phyloP scores from a whole-genome alignment of 2,797 vertebrate genomes.

The Pipistrellus nathusii region DNA sequence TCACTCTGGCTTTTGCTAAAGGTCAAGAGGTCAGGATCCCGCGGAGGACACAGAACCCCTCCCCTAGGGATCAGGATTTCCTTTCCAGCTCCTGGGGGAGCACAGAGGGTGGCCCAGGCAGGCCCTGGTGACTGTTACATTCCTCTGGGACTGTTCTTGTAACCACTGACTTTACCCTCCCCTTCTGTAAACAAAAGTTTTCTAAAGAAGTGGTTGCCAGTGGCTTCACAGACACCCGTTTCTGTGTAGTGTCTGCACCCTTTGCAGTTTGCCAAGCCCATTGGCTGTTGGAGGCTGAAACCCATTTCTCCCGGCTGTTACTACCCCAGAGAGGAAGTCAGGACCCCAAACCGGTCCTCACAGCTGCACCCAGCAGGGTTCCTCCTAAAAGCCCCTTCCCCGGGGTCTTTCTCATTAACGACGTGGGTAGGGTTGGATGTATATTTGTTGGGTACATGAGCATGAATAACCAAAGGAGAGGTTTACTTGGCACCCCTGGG shows the following conservation, averaged over 20 bases:
- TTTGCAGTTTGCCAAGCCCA: background rate
- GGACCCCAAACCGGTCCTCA: background rate
- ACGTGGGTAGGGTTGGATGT: background rate
- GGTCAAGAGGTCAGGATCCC: background rate
- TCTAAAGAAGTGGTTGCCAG: background rate
- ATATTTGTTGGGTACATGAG: too few relatives aligned
- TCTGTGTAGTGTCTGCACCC: background rate
- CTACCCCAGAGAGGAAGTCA: background rate
- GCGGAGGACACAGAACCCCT: background rate
- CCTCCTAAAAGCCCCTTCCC: background rate
- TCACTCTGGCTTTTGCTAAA: background rate
- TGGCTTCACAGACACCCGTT: background rate
- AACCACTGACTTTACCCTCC: background rate
- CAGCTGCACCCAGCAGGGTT: background rate
- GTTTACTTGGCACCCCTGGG: background rate
- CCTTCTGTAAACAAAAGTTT: conserved; percentile 3
- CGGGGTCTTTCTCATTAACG: background rate
- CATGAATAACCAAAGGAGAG: background rate
- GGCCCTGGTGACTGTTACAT: background rate
- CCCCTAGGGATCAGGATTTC: background rate
- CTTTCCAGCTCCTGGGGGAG: background rate
- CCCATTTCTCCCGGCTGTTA: too few relatives aligned
- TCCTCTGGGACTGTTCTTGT: background rate
- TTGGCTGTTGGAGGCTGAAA: background rate
- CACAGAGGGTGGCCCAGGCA: background rate